Percentiles rank a stretch among this genome's conserved stretches.
Conservation (phyloP, 2,113 vertebrate genomes). For the Myotis yumanensis region DNA sequence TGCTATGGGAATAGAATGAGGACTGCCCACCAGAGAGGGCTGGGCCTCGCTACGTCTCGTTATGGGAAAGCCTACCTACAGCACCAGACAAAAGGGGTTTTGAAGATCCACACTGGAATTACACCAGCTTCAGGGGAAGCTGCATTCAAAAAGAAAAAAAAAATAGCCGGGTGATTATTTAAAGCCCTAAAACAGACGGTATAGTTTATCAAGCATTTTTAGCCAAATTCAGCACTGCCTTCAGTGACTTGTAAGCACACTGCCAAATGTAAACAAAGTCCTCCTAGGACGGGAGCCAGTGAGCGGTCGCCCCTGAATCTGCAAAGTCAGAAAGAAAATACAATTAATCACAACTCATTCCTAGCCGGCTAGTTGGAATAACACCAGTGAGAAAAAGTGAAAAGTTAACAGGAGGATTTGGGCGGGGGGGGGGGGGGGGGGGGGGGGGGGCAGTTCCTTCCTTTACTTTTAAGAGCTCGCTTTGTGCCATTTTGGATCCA, state of each 20-base stretch:
- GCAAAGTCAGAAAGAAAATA: slow-evolving; percentile 69
- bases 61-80: slow-evolving; percentile 82
- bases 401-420: neutral
- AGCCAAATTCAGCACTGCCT: slow-evolving; percentile 59
- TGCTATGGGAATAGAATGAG: slow-evolving; percentile 85
- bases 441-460: neutral
- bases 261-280: slow-evolving; percentile 72
- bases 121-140: slow-evolving; percentile 72
- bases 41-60: slow-evolving; percentile 85
- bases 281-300: slow-evolving; percentile 51
- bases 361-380: slow-evolving; percentile 52
- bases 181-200: slow-evolving; percentile 77
- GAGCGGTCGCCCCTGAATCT: slow-evolving; percentile 58
- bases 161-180: slow-evolving; percentile 73
- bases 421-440: neutral
- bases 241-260: slow-evolving; percentile 56
- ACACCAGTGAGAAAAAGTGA: slow-evolving; percentile 28
- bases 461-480: neutral
- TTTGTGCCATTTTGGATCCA: slow-evolving; percentile 55
- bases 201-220: slow-evolving; percentile 80
- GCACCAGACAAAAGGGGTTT: slow-evolving; percentile 79
- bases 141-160: slow-evolving; percentile 69
- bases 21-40: slow-evolving; percentile 84
- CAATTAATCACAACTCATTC: slow-evolving; percentile 47
- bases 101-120: slow-evolving; percentile 80